Evolutionary conservation across 2,113 vertebrate species (phyloP).

Genomic region (Tachysurus vachellii): DNA sequence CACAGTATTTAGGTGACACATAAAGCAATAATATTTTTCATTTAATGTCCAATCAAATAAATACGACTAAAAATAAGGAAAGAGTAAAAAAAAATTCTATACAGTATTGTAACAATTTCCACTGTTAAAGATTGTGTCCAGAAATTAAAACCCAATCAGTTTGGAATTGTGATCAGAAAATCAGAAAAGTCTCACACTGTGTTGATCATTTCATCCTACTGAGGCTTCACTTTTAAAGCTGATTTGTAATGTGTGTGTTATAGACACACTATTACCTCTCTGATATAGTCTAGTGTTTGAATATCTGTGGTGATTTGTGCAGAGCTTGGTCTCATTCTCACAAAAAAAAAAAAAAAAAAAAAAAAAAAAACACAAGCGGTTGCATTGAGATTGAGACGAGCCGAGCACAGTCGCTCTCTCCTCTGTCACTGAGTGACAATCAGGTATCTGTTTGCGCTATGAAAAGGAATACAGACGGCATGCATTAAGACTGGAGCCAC

Average conservation of each 20-base stretch:
- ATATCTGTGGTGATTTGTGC: constrained; percentile 12
- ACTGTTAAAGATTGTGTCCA: background rate
- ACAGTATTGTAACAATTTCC: background rate
- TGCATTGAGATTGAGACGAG: constrained; percentile 11
- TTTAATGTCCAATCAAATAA: background rate
- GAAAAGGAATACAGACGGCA: constrained; percentile 23
- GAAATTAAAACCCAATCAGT: background rate
- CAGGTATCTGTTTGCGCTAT: constrained; percentile 29
- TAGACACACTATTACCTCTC: background rate
- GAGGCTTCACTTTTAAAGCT: background rate
- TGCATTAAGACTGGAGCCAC: constrained; percentile 19
- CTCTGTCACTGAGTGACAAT: constrained; percentile 39
- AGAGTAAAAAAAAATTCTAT: background rate
- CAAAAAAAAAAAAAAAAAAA: constrained; percentile 17
- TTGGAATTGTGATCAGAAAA: background rate
- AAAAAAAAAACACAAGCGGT: constrained; percentile 10
- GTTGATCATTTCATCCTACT: background rate
- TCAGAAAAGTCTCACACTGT: background rate
- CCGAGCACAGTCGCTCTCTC: constrained; percentile 27
- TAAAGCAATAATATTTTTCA: background rate
- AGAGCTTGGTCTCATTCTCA: background rate
- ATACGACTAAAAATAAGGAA: background rate
- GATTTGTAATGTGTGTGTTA: background rate
- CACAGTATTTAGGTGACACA: background rate
- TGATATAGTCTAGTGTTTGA: background rate